A percentile compares a stretch with the other conserved stretches of the same genome.
These are phyloP conservation scores for Trachythela sp. DNA, from an alignment of 64 coral and sea anemone species.

Conservation along the genomic window DNA sequence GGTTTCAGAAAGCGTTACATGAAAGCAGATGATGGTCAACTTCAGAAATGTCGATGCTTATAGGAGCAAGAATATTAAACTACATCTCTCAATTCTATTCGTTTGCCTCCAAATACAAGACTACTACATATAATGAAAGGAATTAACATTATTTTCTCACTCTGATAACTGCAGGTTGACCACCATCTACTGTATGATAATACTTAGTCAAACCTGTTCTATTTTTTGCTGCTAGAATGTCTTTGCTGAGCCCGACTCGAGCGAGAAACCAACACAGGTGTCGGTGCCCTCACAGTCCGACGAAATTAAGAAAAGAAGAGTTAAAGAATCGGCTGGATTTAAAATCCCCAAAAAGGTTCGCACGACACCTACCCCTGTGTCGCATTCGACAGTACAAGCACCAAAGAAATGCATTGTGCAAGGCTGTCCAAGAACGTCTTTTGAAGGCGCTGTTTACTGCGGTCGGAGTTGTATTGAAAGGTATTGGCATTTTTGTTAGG, in stretches of 20 bases:
- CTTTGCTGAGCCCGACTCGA: not conserved
- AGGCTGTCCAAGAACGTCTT: constrained; percentile 47
- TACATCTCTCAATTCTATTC: too few species aligned
- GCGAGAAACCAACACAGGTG: constrained; percentile 7
- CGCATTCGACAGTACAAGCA: constrained; percentile 46
- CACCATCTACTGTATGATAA: too few species aligned
- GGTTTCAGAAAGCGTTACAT: too few species aligned
- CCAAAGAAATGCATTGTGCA: constrained; percentile 45
- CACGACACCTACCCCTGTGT: constrained; percentile 88
- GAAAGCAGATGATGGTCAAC: too few species aligned
- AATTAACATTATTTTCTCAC: too few species aligned
- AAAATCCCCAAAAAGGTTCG: constrained; percentile 94
- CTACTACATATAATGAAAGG: too few species aligned
- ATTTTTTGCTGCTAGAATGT: not conserved
- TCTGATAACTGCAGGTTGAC: too few species aligned
- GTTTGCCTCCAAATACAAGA: too few species aligned
- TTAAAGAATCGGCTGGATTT: constrained; percentile 52
- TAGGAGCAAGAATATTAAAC: too few species aligned
- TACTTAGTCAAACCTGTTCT: too few species aligned
- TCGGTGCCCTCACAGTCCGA: not conserved
- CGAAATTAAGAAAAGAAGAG: constrained; percentile 50
- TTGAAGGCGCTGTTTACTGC: constrained; percentile 70
- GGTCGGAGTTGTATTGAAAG: constrained; percentile 68
- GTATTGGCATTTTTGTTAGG: constrained; percentile 25
- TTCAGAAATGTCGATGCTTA: too few species aligned